These are phyloP conservation scores for Mimas tiliae DNA, from an alignment of 2,888 invertebrate species.

Conservation along the genomic window DNA sequence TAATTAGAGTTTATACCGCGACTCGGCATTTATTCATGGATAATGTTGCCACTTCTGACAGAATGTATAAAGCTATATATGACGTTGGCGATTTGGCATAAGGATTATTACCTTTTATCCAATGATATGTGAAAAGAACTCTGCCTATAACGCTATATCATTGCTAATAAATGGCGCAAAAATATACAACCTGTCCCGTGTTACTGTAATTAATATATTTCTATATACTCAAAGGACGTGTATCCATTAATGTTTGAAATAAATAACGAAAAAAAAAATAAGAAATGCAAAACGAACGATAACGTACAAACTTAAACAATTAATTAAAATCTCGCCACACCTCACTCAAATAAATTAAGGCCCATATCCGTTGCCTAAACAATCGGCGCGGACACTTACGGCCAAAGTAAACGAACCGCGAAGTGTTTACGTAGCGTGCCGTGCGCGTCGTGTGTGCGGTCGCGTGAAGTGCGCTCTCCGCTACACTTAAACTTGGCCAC, in stretches of 20 bases:
- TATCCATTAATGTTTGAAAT: neutral
- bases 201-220: too few relatives aligned
- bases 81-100: too few relatives aligned
- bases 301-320: constrained; percentile 32
- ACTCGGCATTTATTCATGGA: neutral
- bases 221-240: too few relatives aligned
- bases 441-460: constrained; percentile 39
- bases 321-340: constrained; percentile 27
- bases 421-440: constrained; percentile 61
- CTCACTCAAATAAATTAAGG: constrained; percentile 42
- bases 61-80: neutral
- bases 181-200: too few relatives aligned
- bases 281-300: neutral
- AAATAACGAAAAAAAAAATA: constrained; percentile 24
- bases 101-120: too few relatives aligned
- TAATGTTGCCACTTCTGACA: neutral
- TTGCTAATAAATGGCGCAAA: too few relatives aligned
- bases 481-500: constrained; percentile 35
- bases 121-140: neutral
- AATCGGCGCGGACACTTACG: constrained; percentile 53
- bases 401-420: constrained; percentile 56
- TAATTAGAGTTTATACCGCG: neutral
- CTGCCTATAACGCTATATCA: too few relatives aligned
- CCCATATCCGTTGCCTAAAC: constrained; percentile 47
- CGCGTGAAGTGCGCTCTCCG: constrained; percentile 42